A percentile compares a stretch with the other conserved stretches of the same genome.
Evolutionary conservation across 2,888 invertebrate genomes (phyloP).

Genomic region (Acleris cristana): DNA sequence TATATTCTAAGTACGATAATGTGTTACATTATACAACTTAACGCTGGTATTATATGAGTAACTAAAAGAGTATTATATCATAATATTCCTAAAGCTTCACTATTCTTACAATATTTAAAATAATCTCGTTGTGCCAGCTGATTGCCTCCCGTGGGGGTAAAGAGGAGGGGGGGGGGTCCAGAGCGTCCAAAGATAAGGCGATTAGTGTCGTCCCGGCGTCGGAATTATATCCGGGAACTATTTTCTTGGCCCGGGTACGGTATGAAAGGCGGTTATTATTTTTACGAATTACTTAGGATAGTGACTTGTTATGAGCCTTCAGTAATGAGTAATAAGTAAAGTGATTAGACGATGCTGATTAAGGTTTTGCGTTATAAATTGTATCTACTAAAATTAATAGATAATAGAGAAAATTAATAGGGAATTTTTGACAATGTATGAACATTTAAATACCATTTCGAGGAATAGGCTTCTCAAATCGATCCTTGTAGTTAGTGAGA

Average conservation of each 20-base stretch:
- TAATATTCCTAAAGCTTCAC: background rate
- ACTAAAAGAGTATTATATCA: background rate
- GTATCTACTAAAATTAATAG: too few relatives aligned
- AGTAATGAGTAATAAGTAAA: background rate
- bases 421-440: too few relatives aligned
- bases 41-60: too few relatives aligned
- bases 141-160: slow-evolving; percentile 4
- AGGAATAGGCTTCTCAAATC: too few relatives aligned
- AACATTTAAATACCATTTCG: too few relatives aligned
- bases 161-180: background rate
- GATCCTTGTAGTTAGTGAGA: too few relatives aligned
- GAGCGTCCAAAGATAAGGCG: slow-evolving; percentile 28
- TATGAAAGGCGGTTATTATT: slow-evolving; percentile 7
- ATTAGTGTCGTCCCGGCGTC: slow-evolving; percentile 14
- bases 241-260: slow-evolving; percentile 19
- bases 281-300: background rate
- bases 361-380: too few relatives aligned
- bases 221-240: slow-evolving; percentile 26
- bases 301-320: background rate
- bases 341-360: too few relatives aligned
- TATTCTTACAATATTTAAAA: slow-evolving; percentile 15
- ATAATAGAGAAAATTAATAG: too few relatives aligned
- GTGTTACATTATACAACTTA: too few relatives aligned
- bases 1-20: too few relatives aligned
- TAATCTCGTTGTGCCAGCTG: slow-evolving; percentile 20